Percentiles rank a stretch among this genome's conserved stretches.
These are phyloP conservation scores for Blastobasis lacticolella DNA, from an alignment of 2,888 invertebrate genomes.

Conservation along the genomic window DNA sequence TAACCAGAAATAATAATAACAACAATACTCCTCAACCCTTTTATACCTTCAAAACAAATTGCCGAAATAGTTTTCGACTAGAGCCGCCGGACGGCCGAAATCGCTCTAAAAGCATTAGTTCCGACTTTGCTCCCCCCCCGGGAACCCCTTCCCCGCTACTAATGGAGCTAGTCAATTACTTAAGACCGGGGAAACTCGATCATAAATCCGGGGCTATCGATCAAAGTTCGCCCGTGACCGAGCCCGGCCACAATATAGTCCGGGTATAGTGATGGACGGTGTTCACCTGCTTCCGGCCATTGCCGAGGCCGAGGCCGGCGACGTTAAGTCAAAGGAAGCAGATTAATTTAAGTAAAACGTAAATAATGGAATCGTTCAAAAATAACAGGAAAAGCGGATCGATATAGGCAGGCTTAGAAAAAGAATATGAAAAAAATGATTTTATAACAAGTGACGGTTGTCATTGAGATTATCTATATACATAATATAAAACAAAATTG, in stretches of 20 bases:
- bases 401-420: no score
- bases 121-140: slow-evolving; percentile 17
- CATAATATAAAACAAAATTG: no score
- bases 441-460: no score
- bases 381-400: no score
- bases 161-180: slow-evolving; percentile 71
- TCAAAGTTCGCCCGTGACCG: slow-evolving; percentile 52
- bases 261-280: not conserved
- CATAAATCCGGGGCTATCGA: slow-evolving; percentile 66
- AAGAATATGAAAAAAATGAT: no score
- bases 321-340: not conserved
- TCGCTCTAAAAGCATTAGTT: slow-evolving; percentile 15
- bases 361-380: no score
- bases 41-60: not conserved
- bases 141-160: slow-evolving; percentile 25
- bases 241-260: slow-evolving; percentile 11
- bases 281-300: not conserved
- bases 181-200: slow-evolving; percentile 63
- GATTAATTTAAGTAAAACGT: no score
- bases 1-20: no score
- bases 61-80: not conserved
- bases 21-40: not conserved
- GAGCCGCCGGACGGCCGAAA: not conserved
- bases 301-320: not conserved
- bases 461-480: no score